A percentile compares a stretch with the other conserved stretches of the same genome.
phyloP scores from a whole-genome alignment of 2,797 vertebrate genomes.

The Thaleichthys pacificus region DNA sequence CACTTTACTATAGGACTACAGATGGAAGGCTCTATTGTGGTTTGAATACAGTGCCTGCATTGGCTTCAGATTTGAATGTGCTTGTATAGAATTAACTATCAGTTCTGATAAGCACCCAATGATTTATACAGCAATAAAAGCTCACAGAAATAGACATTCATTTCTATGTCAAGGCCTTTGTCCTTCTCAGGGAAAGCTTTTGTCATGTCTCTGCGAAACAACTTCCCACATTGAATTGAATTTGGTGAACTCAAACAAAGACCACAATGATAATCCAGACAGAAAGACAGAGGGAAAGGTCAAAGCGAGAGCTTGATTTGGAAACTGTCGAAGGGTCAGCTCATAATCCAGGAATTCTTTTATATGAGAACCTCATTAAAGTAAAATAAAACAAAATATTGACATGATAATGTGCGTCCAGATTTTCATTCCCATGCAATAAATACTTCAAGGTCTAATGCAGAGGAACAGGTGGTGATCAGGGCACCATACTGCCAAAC shows the following conservation, averaged over 20 bases:
- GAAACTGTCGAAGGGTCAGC: conserved; percentile 7
- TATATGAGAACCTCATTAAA: not conserved
- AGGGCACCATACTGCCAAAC: too few species aligned
- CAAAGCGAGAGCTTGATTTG: conserved; percentile 16
- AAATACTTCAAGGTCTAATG: not conserved
- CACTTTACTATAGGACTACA: too few species aligned
- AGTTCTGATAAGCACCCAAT: not conserved
- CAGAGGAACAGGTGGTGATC: not conserved
- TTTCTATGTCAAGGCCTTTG: not conserved
- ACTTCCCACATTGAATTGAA: conserved; percentile 3
- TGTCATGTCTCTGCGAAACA: conserved; percentile 4
- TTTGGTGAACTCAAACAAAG: conserved; percentile 16
- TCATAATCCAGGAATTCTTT: not conserved
- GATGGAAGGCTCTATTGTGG: not conserved
- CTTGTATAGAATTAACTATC: not conserved
- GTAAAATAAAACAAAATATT: not conserved
- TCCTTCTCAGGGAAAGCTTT: not conserved
- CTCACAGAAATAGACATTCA: not conserved
- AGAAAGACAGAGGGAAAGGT: conserved; percentile 7
- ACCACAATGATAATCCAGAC: conserved; percentile 9
- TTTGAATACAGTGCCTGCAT: not conserved
- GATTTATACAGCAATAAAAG: not conserved
- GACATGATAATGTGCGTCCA: too few species aligned
- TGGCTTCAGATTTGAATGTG: not conserved
- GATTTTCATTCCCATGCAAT: too few species aligned